These are phyloP conservation scores for Podilymbus podiceps DNA, from an alignment of 2,113 vertebrate genomes.

Conservation along the genomic window DNA sequence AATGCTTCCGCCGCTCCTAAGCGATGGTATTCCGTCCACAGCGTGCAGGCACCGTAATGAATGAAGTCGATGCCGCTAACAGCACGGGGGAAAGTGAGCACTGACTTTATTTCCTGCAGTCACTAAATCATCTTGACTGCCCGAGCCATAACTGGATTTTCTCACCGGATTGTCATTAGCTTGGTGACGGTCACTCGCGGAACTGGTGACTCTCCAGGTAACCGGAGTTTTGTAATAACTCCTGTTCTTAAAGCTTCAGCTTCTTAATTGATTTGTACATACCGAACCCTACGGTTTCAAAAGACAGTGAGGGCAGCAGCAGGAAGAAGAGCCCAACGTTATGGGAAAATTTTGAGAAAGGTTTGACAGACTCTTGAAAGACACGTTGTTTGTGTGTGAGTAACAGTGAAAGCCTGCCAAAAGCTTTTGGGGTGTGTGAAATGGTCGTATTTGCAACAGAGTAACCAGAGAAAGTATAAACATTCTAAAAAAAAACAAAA, in stretches of 20 bases:
- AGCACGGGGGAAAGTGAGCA: too few species aligned
- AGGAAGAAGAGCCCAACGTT: background rate
- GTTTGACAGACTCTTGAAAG: rapidly evolving
- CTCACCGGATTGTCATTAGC: background rate
- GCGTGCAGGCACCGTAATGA: rapidly evolving
- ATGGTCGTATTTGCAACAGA: rapidly evolving
- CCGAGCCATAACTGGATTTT: background rate
- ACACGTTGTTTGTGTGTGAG: rapidly evolving
- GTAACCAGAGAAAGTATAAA: background rate
- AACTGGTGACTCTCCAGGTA: background rate
- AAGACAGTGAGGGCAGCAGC: background rate
- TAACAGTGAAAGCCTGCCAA: rapidly evolving
- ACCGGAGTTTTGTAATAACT: rapidly evolving
- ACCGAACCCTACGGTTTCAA: background rate
- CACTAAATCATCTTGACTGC: background rate
- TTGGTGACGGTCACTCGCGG: rapidly evolving
- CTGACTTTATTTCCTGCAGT: background rate
- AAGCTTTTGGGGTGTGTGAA: rapidly evolving
- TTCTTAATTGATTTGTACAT: rapidly evolving
- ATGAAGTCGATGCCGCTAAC: rapidly evolving
- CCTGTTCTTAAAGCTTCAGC: background rate
- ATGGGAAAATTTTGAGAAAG: background rate
- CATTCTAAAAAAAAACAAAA: rapidly evolving
- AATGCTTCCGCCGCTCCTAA: rapidly evolving
- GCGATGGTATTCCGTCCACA: background rate